Percentiles rank a stretch among this genome's conserved stretches.
Conservation (phyloP, 2,797 vertebrate genomes). For the Spinus pinus region DNA sequence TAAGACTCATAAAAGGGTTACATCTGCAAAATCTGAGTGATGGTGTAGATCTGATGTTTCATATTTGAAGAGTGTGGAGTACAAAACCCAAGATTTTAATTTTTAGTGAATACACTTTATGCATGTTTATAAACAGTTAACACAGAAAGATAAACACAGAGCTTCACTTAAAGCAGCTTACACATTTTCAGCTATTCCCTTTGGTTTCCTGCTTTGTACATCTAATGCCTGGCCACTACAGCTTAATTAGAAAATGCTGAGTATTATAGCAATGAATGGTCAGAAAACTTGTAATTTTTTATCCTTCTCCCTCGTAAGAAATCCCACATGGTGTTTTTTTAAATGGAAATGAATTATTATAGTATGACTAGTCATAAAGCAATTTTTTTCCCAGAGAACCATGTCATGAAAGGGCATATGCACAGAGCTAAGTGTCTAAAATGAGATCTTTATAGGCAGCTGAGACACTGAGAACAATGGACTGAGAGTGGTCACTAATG, state of each 20-base stretch:
- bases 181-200: background rate
- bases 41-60: background rate
- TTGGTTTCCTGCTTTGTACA: background rate
- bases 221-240: background rate
- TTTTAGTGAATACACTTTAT: background rate
- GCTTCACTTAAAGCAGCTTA: background rate
- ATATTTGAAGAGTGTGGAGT: background rate
- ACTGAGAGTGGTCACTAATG: constrained; percentile 71
- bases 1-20: background rate
- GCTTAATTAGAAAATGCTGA: constrained; percentile 24
- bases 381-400: background rate
- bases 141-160: background rate
- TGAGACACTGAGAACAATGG: constrained; percentile 56
- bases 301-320: background rate
- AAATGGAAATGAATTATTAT: constrained; percentile 36
- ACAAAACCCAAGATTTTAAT: background rate
- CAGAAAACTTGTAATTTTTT: background rate
- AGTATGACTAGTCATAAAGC: constrained; percentile 2
- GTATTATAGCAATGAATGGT: background rate
- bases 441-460: constrained; percentile 52
- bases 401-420: constrained; percentile 46
- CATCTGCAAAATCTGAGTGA: background rate
- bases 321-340: background rate
- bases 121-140: background rate
- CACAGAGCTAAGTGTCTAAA: constrained; percentile 61